These are phyloP conservation scores for Rallus crepitans DNA, from an alignment of 2,797 vertebrate genomes.

Conservation along the genomic window DNA sequence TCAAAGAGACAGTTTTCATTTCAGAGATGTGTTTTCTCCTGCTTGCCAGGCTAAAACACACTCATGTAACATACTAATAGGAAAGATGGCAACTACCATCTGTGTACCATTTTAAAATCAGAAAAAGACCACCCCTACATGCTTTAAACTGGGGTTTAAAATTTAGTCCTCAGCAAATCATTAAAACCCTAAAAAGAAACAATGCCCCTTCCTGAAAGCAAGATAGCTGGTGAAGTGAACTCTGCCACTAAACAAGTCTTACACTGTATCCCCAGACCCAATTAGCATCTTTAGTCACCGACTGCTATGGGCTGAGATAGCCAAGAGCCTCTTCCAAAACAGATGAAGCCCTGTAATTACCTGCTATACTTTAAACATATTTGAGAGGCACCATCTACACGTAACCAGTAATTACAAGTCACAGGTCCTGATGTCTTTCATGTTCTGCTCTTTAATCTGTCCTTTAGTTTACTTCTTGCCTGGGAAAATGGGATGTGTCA, in stretches of 20 bases:
- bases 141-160: not conserved
- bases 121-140: not conserved
- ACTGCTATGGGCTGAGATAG: constrained; percentile 53
- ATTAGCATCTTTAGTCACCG: constrained; percentile 69
- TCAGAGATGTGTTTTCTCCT: not conserved
- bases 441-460: constrained; percentile 68
- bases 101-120: not conserved
- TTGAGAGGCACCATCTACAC: constrained; percentile 73
- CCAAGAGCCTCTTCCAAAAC: constrained; percentile 69
- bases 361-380: constrained; percentile 69
- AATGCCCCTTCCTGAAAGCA: constrained; percentile 28
- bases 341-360: constrained; percentile 72
- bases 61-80: not conserved
- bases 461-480: constrained; percentile 48
- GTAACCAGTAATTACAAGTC: constrained; percentile 73
- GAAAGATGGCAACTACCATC: not conserved
- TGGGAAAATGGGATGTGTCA: constrained; percentile 31
- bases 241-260: constrained; percentile 46
- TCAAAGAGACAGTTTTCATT: not conserved
- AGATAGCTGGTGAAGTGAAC: constrained; percentile 38
- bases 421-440: constrained; percentile 66
- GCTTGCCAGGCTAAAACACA: not conserved
- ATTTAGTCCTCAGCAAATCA: constrained; percentile 15
- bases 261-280: constrained; percentile 49
- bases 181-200: constrained; percentile 3